Evolutionary conservation across 1,140 invertebrate species (phyloP).

Genomic region (Danaus plexippus): DNA sequence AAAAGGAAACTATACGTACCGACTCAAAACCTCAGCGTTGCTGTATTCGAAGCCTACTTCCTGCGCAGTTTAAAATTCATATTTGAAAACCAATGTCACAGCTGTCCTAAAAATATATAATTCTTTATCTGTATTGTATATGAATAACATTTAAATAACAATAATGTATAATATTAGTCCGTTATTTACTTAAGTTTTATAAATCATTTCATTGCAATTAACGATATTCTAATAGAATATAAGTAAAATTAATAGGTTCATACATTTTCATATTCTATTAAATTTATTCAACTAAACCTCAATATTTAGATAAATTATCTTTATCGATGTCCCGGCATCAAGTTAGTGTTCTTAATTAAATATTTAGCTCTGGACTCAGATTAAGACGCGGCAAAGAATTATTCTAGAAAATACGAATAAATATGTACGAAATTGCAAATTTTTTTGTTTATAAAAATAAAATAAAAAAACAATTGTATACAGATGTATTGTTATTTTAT

Average conservation of each 20-base stretch:
- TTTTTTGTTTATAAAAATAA: too few relatives aligned
- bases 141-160: too few relatives aligned
- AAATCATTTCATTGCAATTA: too few relatives aligned
- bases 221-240: too few relatives aligned
- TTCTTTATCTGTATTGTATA: too few relatives aligned
- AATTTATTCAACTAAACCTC: conserved; percentile 8
- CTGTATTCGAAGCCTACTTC: conserved; percentile 37
- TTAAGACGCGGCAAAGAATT: conserved; percentile 19
- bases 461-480: background rate
- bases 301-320: conserved; percentile 22
- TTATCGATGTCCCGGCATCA: conserved; percentile 23
- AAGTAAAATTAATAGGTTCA: too few relatives aligned
- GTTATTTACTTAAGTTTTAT: too few relatives aligned
- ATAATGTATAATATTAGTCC: too few relatives aligned
- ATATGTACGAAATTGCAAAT: too few relatives aligned
- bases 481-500: background rate
- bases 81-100: conserved; percentile 8
- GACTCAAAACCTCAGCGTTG: conserved; percentile 29
- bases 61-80: conserved; percentile 26
- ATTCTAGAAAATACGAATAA: conserved; percentile 12
- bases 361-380: conserved; percentile 35
- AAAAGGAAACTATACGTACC: conserved; percentile 32
- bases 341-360: conserved; percentile 37
- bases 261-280: conserved; percentile 2
- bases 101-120: too few relatives aligned